These are phyloP conservation scores for Vanacampus margaritifer DNA, from an alignment of 2,113 vertebrate species.

Conservation along the genomic window DNA sequence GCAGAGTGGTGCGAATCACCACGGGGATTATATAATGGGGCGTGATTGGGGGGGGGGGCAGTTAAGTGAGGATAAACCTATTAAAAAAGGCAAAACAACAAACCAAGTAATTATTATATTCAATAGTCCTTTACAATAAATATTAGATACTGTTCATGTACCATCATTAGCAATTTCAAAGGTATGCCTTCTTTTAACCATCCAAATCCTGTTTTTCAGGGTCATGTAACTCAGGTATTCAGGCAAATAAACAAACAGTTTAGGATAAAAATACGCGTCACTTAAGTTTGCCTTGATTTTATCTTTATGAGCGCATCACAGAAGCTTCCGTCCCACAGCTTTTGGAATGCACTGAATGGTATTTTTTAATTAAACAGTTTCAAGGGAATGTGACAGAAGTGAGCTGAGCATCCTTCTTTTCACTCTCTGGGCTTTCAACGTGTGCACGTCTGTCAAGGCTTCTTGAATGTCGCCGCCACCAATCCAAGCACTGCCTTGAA, in stretches of 20 bases:
- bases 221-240: too few species aligned
- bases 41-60: slow-evolving; percentile 6
- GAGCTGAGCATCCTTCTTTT: slow-evolving; percentile 10
- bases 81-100: slow-evolving; percentile 34
- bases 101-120: slow-evolving; percentile 4
- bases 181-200: too few species aligned
- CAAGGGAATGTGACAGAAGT: slow-evolving; percentile 9
- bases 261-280: not conserved
- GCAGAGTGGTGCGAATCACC: slow-evolving; percentile 37
- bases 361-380: slow-evolving; percentile 26
- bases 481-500: not conserved
- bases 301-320: slow-evolving; percentile 3
- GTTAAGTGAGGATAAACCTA: slow-evolving; percentile 38
- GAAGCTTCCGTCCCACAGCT: not conserved
- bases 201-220: not conserved
- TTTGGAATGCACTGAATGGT: slow-evolving; percentile 2
- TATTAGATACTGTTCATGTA: not conserved
- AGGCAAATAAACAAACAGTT: too few species aligned
- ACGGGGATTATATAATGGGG: slow-evolving; percentile 48
- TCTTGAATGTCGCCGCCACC: not conserved
- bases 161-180: too few species aligned
- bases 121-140: not conserved
- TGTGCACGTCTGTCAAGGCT: slow-evolving; percentile 19
- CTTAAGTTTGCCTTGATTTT: not conserved
- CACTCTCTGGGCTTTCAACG: slow-evolving; percentile 9